Base-by-base conservation (phyloP, 2,888 invertebrate genomes). In the Gandaritis pyraliata region DNA sequence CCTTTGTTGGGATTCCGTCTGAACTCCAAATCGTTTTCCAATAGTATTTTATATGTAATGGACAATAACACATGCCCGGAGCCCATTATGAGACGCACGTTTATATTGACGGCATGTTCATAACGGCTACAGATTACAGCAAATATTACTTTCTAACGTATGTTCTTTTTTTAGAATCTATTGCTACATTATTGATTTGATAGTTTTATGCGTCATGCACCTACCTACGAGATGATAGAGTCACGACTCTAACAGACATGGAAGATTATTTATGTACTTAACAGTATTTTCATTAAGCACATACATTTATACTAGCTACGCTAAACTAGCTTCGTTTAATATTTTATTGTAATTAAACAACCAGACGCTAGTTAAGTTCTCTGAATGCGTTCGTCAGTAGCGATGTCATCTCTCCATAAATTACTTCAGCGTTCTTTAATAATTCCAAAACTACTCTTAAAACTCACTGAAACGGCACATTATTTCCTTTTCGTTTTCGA, bases 1-100 rank as follows among this genome's bases (percentile, higher is more conserved):
- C 66, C 69, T 72, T 75, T 76, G 75, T 72, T 72, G 70, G 72
- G 76, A 73, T 73, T 69, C 62, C 80, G 81, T 82, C 83, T 81
- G 82, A 83, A 80, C 78, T 76, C 74, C 76, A 82, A 88, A 90
- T 89, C 85, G 90, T 88, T 89, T 89, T 88, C 88, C 88, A 76
- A 89, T 89, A 89, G 77, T 81, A 83, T 84, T 87, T 82, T 85
- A 82, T 86, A 80, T 82, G 83, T 86, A 85, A 87, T 84, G 85
- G 85, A 85, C 82, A 86, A 86, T 87, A 85, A 87, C 85, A 84
- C 80, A 82, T 77, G 83, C 73, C 71, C 62, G 76, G 76, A 72
- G 78, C 76, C 76, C 76, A 74, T 79, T 76, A 74, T 71, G 73
- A 66, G 74, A 74, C 70, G 69, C 65, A 45, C 69, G 69, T 73